phyloP scores from a whole-genome alignment of 2,113 vertebrate genomes.

The Cettia cetti region DNA sequence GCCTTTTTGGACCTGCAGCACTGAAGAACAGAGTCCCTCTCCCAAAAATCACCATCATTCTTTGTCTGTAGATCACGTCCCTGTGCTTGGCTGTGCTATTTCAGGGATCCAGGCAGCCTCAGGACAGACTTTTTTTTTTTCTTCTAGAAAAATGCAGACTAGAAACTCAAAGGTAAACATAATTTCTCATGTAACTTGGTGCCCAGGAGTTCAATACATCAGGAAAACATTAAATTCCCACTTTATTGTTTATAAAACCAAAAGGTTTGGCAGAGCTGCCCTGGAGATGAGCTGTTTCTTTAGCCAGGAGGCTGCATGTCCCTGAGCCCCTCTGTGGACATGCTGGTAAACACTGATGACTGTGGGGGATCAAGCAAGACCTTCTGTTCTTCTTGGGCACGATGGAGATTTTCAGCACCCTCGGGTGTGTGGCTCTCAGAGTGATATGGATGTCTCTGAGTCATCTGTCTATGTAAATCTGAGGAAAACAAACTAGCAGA shows the following conservation, averaged over 20 bases:
- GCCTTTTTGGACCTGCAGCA: neutral
- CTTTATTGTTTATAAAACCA: neutral
- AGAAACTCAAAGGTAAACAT: neutral
- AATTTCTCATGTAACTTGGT: neutral
- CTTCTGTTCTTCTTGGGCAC: neutral
- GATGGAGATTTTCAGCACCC: neutral
- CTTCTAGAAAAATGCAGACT: neutral
- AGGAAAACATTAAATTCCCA: neutral
- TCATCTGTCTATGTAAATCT: neutral
- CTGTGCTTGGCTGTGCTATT: neutral
- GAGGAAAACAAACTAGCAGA: neutral
- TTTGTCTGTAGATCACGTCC: neutral
- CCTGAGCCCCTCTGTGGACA: accelerated
- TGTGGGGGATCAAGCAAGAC: neutral
- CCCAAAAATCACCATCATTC: neutral
- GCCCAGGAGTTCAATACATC: neutral
- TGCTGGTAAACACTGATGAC: neutral
- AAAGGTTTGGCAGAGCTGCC: neutral
- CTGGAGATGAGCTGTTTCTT: neutral
- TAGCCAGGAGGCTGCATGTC: neutral
- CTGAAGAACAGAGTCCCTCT: neutral
- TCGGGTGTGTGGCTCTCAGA: neutral
- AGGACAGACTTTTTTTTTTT: neutral
- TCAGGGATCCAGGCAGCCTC: neutral
- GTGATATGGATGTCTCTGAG: neutral